phyloP scores from a whole-genome alignment of 2,113 vertebrate genomes.

The Cyphomyrus discorhynchus region DNA sequence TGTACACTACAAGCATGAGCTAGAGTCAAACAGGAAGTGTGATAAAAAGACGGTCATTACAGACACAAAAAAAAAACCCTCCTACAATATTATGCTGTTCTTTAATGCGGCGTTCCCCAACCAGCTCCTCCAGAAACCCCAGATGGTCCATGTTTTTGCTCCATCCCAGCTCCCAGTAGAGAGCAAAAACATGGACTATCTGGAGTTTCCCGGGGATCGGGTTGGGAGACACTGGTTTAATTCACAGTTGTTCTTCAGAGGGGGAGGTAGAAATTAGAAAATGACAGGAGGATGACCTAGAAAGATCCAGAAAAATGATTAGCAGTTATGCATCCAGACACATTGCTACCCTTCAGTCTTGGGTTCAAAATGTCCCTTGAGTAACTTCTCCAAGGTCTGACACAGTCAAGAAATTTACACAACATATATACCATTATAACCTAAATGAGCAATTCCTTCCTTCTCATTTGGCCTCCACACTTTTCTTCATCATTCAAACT shows the following conservation, averaged over 20 bases:
- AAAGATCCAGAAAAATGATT: not conserved
- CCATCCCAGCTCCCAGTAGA: not conserved
- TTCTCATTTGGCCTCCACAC: not conserved
- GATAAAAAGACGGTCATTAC: slow-evolving; percentile 53
- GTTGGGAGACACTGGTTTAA: not conserved
- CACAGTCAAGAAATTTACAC: not conserved
- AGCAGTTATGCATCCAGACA: not conserved
- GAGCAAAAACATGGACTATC: not conserved
- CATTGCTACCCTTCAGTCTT: not conserved
- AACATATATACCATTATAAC: not conserved
- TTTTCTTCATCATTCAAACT: not conserved
- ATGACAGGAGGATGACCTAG: not conserved
- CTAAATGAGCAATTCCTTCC: not conserved
- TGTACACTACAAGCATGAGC: slow-evolving; percentile 56
- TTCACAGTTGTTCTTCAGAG: slow-evolving; percentile 9
- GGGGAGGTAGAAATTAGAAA: slow-evolving; percentile 20
- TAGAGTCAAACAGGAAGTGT: slow-evolving; percentile 40
- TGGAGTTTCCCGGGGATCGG: not conserved
- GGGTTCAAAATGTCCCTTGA: not conserved
- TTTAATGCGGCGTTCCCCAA: not conserved
- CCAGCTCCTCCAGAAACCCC: not conserved
- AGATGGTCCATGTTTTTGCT: not conserved
- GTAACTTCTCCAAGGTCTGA: not conserved
- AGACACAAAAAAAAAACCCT: slow-evolving; percentile 42
- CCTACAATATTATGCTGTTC: slow-evolving; percentile 32